These are phyloP conservation scores for Sus cebifrons DNA, from an alignment of 2,797 vertebrate genomes.

Conservation along the genomic window DNA sequence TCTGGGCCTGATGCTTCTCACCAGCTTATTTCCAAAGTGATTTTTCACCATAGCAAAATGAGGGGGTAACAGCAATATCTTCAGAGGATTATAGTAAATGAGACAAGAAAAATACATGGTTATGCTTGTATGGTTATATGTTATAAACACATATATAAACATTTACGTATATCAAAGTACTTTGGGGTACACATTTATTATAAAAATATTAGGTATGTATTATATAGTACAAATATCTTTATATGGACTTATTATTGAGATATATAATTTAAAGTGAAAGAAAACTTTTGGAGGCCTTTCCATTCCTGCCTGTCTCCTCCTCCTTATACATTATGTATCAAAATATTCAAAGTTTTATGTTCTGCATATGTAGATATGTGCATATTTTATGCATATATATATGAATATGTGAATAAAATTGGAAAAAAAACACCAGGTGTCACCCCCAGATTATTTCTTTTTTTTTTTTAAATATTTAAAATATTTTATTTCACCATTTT, in stretches of 20 bases:
- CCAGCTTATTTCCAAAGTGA: conserved; percentile 2
- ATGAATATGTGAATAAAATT: neutral
- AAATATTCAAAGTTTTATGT: conserved; percentile 18
- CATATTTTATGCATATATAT: neutral
- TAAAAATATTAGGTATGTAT: conserved; percentile 34
- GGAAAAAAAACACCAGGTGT: neutral
- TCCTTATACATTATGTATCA: neutral
- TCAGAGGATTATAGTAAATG: conserved; percentile 12
- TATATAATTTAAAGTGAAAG: conserved; percentile 4
- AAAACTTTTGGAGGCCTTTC: neutral
- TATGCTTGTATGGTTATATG: neutral
- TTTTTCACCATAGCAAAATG: conserved; percentile 1
- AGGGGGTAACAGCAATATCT: neutral
- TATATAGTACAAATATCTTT: neutral
- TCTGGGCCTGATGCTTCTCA: neutral
- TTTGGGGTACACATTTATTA: neutral
- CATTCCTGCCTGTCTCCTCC: neutral
- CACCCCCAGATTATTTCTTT: neutral
- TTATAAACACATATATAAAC: neutral
- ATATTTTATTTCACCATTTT: neutral
- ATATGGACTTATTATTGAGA: neutral
- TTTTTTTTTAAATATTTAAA: neutral
- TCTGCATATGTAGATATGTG: neutral
- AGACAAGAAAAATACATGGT: neutral
- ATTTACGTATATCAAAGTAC: conserved; percentile 1